A percentile compares a stretch with the other conserved stretches of the same genome.
Conservation (phyloP, 1,140 invertebrate genomes). For the Dreissena rostriformis region DNA sequence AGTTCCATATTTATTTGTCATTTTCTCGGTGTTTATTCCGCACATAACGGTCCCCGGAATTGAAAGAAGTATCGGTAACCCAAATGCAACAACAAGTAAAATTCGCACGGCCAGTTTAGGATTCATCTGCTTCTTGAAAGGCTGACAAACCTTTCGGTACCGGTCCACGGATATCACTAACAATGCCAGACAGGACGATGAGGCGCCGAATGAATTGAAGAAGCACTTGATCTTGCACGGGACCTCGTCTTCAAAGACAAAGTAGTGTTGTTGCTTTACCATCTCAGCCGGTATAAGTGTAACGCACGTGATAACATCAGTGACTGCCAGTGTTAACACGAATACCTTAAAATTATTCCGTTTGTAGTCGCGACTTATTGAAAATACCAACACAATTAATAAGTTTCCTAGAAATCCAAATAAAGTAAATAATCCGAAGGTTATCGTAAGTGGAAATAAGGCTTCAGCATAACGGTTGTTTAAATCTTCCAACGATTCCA, state of each 20-base stretch:
- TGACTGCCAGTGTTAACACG: slow-evolving; percentile 27
- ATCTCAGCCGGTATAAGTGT: slow-evolving; percentile 49
- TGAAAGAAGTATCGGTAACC: slow-evolving; percentile 15
- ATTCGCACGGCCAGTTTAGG: slow-evolving; percentile 18
- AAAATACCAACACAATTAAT: slow-evolving; percentile 35
- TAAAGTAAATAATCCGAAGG: slow-evolving; percentile 28
- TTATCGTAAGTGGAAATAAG: slow-evolving; percentile 24
- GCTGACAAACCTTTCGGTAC: slow-evolving; percentile 31
- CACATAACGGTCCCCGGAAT: slow-evolving; percentile 42
- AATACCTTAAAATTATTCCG: slow-evolving; percentile 51
- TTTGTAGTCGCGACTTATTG: slow-evolving; percentile 22
- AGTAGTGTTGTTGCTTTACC: slow-evolving; percentile 38
- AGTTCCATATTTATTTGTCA: slow-evolving; percentile 13
- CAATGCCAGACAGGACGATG: slow-evolving; percentile 15
- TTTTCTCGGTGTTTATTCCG: slow-evolving; percentile 15
- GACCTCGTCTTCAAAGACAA: slow-evolving; percentile 21
- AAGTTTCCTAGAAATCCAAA: slow-evolving; percentile 36
- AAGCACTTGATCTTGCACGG: slow-evolving; percentile 50
- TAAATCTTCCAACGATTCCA: slow-evolving; percentile 16
- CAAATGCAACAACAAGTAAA: slow-evolving; percentile 15
- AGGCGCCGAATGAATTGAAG: slow-evolving; percentile 29
- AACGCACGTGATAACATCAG: slow-evolving; percentile 37
- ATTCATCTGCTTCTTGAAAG: slow-evolving; percentile 40
- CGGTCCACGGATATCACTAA: slow-evolving; percentile 43
- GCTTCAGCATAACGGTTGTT: slow-evolving; percentile 39